Percentiles rank a stretch among this genome's conserved stretches.
phyloP scores from a whole-genome alignment of 2,797 vertebrate genomes.

The Nasua narica region DNA sequence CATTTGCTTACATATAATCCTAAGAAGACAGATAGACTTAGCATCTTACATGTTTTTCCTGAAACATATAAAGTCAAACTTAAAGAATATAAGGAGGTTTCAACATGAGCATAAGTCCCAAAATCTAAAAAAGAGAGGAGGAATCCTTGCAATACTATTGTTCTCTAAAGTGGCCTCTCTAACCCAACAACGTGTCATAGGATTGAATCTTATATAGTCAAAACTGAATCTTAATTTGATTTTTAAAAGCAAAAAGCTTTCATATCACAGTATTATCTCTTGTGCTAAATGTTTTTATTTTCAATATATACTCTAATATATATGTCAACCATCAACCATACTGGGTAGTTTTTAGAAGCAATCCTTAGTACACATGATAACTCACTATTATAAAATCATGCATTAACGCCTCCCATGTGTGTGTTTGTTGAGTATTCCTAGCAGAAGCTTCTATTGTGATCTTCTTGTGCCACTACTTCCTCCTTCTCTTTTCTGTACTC shows the following conservation, averaged over 20 bases:
- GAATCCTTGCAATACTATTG: not conserved
- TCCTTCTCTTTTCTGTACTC: not conserved
- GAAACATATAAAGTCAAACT: constrained; percentile 32
- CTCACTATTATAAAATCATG: not conserved
- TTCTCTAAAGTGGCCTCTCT: not conserved
- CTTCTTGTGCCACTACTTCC: not conserved
- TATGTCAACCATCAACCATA: not conserved
- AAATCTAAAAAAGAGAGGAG: not conserved
- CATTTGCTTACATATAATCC: not conserved
- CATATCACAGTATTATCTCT: not conserved
- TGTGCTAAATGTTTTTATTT: not conserved
- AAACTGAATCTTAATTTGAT: not conserved
- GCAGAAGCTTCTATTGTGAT: not conserved
- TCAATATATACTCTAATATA: not conserved
- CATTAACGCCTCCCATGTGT: not conserved
- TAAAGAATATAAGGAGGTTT: not conserved
- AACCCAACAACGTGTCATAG: not conserved
- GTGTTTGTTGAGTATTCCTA: not conserved
- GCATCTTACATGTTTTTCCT: not conserved
- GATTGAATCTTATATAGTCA: not conserved
- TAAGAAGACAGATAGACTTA: not conserved
- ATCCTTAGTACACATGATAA: not conserved
- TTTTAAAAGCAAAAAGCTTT: not conserved
- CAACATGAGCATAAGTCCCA: not conserved
- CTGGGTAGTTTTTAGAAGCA: not conserved